phyloP scores from a whole-genome alignment of 2,797 vertebrate species.

The Pipistrellus kuhlii region DNA sequence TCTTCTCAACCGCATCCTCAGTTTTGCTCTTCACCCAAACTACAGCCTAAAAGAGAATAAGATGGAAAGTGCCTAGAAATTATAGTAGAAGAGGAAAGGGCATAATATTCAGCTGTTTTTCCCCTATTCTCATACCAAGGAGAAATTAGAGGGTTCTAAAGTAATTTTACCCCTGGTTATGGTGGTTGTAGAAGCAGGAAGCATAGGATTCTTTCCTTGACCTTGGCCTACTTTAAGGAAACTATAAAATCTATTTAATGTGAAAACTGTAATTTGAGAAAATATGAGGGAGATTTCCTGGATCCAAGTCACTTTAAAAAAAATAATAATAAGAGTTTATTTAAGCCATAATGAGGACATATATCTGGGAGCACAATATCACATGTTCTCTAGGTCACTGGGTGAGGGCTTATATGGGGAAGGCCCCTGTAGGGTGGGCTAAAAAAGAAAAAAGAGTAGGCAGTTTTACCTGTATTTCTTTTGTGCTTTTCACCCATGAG shows the following conservation, averaged over 20 bases:
- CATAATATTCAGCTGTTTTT: not conserved
- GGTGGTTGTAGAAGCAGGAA: not conserved
- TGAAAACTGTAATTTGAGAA: not conserved
- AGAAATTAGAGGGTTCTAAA: not conserved
- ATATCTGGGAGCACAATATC: not conserved
- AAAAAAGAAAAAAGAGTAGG: not conserved
- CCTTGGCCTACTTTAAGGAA: not conserved
- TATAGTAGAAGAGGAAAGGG: not conserved
- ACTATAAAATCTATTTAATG: not conserved
- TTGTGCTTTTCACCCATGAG: constrained; percentile 72
- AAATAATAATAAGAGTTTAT: not conserved
- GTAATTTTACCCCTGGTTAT: not conserved
- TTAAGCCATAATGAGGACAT: not conserved
- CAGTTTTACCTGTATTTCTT: constrained; percentile 74
- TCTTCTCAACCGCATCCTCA: constrained; percentile 70
- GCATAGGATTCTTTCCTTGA: not conserved
- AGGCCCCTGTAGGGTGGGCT: not conserved
- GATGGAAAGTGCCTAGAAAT: not conserved
- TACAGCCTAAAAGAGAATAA: constrained; percentile 71
- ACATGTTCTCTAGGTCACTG: not conserved
- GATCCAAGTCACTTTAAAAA: not conserved
- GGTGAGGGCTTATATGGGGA: not conserved
- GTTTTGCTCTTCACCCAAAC: constrained; percentile 77
- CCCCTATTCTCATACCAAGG: not conserved
- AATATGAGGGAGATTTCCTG: not conserved